phyloP scores from a whole-genome alignment of 2,113 vertebrate species.

The Lethenteron camtschaticum region DNA sequence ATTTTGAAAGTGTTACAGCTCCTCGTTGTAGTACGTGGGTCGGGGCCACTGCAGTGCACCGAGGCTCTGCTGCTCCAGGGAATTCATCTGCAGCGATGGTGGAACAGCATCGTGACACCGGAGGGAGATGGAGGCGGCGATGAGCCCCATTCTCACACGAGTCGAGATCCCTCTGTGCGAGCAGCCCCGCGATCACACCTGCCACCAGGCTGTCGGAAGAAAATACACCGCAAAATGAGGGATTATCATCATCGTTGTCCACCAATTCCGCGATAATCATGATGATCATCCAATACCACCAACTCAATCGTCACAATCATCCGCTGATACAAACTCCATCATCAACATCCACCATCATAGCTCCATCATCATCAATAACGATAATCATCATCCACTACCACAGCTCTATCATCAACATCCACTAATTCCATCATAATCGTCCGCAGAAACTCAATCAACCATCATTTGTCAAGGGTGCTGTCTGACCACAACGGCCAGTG shows the following conservation, averaged over 20 bases:
- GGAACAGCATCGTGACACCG: slow-evolving; percentile 30
- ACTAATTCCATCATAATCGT: no score
- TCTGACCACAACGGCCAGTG: no score
- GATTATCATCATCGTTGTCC: background rate
- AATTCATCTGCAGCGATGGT: slow-evolving; percentile 21
- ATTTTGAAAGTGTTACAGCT: background rate
- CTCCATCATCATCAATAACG: no score
- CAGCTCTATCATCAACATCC: no score
- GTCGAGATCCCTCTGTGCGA: slow-evolving; percentile 27
- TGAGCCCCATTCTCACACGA: slow-evolving; percentile 39
- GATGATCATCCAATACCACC: no score
- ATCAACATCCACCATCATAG: no score
- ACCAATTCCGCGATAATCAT: no score
- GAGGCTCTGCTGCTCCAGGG: slow-evolving; percentile 22
- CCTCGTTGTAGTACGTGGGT: slow-evolving; percentile 10
- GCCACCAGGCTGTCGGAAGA: slow-evolving; percentile 36
- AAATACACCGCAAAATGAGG: background rate
- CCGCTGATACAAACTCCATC: no score
- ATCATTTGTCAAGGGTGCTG: no score
- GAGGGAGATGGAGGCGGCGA: slow-evolving; percentile 35
- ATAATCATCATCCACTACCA: no score
- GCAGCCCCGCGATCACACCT: slow-evolving; percentile 39
- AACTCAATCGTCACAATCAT: no score
- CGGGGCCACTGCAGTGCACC: slow-evolving; percentile 22
- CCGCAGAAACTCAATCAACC: no score